These are phyloP conservation scores for Pristionchus mayeri DNA, from an alignment of 2,888 invertebrate genomes.

Conservation along the genomic window DNA sequence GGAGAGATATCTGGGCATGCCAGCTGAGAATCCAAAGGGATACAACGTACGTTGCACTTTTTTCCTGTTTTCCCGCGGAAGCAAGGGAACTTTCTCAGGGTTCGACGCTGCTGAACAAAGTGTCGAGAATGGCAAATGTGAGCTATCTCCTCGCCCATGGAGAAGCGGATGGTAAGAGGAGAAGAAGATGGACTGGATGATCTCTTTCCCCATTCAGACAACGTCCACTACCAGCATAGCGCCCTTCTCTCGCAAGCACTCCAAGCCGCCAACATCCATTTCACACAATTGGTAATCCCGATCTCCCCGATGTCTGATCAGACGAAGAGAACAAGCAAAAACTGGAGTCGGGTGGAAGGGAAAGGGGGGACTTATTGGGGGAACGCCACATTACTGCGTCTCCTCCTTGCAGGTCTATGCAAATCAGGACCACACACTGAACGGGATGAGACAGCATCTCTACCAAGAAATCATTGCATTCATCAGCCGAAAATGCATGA, in stretches of 20 bases:
- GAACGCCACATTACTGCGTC: not conserved
- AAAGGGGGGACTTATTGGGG: not conserved
- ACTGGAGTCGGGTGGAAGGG: not conserved
- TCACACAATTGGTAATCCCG: constrained; percentile 87
- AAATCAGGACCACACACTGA: constrained; percentile 66
- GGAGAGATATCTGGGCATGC: constrained; percentile 95
- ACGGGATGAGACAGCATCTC: constrained; percentile 57
- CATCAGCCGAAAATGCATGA: constrained; percentile 53
- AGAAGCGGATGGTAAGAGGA: constrained; percentile 84
- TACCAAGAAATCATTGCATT: constrained; percentile 64
- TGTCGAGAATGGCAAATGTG: constrained; percentile 84
- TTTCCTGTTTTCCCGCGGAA: not conserved
- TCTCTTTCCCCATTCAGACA: constrained; percentile 79
- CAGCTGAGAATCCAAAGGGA: constrained; percentile 84
- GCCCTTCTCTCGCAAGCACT: constrained; percentile 91
- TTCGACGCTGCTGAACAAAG: constrained; percentile 57
- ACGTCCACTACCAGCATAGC: constrained; percentile 94
- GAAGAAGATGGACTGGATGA: constrained; percentile 33
- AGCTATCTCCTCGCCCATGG: constrained; percentile 93
- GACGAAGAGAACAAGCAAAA: not conserved
- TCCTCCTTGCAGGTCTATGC: constrained; percentile 61
- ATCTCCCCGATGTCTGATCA: constrained; percentile 6
- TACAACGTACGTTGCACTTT: constrained; percentile 57
- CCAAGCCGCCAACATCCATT: constrained; percentile 88
- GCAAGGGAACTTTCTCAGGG: constrained; percentile 47